Evolutionary conservation across 2,888 invertebrate species (phyloP).

Genomic region (Drosophila paucipuncta): DNA sequence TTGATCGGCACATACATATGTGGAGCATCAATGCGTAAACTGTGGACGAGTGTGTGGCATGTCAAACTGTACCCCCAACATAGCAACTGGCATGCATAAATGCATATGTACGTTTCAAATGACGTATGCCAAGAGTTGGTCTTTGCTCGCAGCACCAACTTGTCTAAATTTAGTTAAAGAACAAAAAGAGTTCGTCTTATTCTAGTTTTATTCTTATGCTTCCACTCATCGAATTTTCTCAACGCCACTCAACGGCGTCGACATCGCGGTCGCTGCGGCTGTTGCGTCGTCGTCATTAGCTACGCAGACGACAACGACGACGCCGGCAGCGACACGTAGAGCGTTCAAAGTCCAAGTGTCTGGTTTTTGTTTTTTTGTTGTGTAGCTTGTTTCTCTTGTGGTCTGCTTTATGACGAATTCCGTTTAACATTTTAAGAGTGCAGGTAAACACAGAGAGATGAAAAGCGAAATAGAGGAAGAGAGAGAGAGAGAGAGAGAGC

Average conservation of each 20-base stretch:
- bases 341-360: conserved; percentile 69
- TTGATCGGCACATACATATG: conserved; percentile 12
- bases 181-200: conserved; percentile 42
- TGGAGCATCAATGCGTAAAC: conserved; percentile 7
- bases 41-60: conserved; percentile 43
- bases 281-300: conserved; percentile 50
- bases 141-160: conserved; percentile 42
- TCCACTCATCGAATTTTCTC: conserved; percentile 54
- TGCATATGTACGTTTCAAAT: conserved; percentile 15
- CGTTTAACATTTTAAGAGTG: conserved; percentile 34
- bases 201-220: conserved; percentile 35
- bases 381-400: conserved; percentile 38
- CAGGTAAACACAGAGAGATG: conserved; percentile 2
- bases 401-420: conserved; percentile 56
- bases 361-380: conserved; percentile 28
- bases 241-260: conserved; percentile 17
- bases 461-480: neutral
- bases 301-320: conserved; percentile 54
- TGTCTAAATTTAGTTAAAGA: conserved; percentile 64
- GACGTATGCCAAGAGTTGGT: conserved; percentile 65
- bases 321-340: conserved; percentile 54
- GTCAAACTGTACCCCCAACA: conserved; percentile 54
- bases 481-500: neutral
- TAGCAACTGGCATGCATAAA: conserved; percentile 11
- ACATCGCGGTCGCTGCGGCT: conserved; percentile 14